Base-by-base conservation (phyloP, 35 echinoderm and acorn worm genomes). In the Heliocidaris tuberculata region DNA sequence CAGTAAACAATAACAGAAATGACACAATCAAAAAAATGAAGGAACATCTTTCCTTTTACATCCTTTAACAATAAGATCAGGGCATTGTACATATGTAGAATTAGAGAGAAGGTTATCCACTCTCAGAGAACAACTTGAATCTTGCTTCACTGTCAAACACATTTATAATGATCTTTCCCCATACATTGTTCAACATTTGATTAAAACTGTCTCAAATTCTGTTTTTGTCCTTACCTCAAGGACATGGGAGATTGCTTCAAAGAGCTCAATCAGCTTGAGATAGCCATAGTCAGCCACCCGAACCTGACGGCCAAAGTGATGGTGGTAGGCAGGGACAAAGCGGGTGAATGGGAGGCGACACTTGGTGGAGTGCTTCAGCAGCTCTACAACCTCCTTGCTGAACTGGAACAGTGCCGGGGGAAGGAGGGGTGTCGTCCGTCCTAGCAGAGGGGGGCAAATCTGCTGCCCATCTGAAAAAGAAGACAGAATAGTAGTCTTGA, bases 281-380 rank as follows among this genome's bases (percentile, higher is more conserved):
- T 96, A 99, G 92, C 98, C 98, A 94, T 99, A 99, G 54, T 99
- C 98, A 24, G 97, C 96, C 35, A 99, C 97, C 27, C 97, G 97
- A 48, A 97, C 97, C 95, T 99, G 98, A 48, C 95, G 94, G 29
- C 97, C 95, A 96, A 97, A 97, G 93, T 97, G 97, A 86, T 99
- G 98, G 85, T 99, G 97, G 86, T 99, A 99, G 17, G 96, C 97
- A 10, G 97, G 97, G n/a, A 97, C 95, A 94, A 99, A 99, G 86
- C 96, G 96, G 31, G 96, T 94, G 91, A 97, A 97, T 7, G 96
- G 92, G 6, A 99, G 93, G 5, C 95, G 87, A 50, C 97, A 97
- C 42, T 95, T 96, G 29, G 94, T 93, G 42, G 96, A 95, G 54
- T 97, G 95, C 71, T 99, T 99, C 50, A 99, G 95, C 9, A 99